Evolutionary conservation across 2,888 invertebrate species (phyloP), one percentile per base, ranked within the genome.

Genomic region (Netelia inedita): DNA sequence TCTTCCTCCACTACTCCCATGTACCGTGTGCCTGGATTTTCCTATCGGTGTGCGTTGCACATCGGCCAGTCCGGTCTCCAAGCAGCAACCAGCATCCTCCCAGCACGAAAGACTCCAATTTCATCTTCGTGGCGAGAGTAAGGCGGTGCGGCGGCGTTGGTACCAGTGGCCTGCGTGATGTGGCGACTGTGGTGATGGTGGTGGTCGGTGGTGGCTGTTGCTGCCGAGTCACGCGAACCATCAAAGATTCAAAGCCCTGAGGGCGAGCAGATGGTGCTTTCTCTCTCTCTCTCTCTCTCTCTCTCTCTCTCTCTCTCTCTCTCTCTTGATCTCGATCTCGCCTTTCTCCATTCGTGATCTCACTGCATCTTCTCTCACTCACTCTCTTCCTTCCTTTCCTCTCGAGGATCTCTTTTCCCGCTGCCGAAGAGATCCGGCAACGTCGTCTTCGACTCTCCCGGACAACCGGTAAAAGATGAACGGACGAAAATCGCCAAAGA

Each of bases 221-320:
- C 92, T 91, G 91, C 90, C 92, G 91, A 92, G 93, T 93, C 93
- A 93, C 93, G 93, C 93, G 91, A 93, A 88, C 90, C 92, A 92
- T 92, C 92, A 92, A 92, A 91, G 91, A 93, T 93, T 92, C 92
- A 93, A 90, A 91, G 90, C 91, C 90, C 91, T 87, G 90, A 91
- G 93, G 92, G 91, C 92, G 87, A 90, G 92, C 93, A 93, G 93
- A 93, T 93, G 93, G 92, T 92, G 89, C 88, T 87, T 19, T 57
- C 57, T 57, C 57, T 21, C 57, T 19, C 35, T 35, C 35, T 35
- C 35, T 35, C 35, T 87, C 87, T 85, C 85, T 79, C 79, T 69
- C 65, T 68, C 73, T 79, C 73, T 50, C 74, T 83, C 65, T 79
- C 79, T 75, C 74, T 79, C 35, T 35, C 35, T 35, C 35, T 35